Evolutionary conservation across 2,888 invertebrate species (phyloP).

Genomic region (Agriopis aurantiaria): DNA sequence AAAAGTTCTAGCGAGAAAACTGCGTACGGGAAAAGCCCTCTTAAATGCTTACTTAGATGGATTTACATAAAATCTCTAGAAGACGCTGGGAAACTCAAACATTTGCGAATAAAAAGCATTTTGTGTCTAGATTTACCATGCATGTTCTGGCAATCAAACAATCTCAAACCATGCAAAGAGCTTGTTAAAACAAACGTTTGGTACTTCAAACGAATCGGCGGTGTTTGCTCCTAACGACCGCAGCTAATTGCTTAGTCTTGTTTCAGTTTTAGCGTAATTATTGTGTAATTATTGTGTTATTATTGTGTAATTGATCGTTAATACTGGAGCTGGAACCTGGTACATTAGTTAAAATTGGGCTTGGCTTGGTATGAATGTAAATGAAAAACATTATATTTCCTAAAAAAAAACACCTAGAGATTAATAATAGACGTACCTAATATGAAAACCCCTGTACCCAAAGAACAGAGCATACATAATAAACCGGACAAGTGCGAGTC

Average conservation of each 20-base stretch:
- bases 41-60: too few species aligned
- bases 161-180: constrained; percentile 26
- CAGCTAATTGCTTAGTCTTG: constrained; percentile 61
- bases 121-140: constrained; percentile 4
- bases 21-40: too few species aligned
- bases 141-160: constrained; percentile 9
- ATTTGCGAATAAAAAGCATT: constrained; percentile 8
- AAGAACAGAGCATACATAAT: too few species aligned
- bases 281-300: too few species aligned
- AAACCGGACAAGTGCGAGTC: too few species aligned
- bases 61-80: neutral
- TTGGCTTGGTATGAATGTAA: neutral
- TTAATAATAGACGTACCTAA: too few species aligned
- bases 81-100: constrained; percentile 11
- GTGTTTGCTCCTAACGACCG: constrained; percentile 60
- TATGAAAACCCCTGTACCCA: too few species aligned
- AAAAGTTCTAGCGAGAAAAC: too few species aligned
- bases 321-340: neutral
- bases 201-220: constrained; percentile 53
- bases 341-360: constrained; percentile 1
- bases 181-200: constrained; percentile 34
- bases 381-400: too few species aligned
- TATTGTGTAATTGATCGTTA: too few species aligned
- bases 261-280: constrained; percentile 50
- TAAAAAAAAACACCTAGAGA: too few species aligned